Conservation (phyloP, 2,113 vertebrate species). For the Cebus imitator region DNA sequence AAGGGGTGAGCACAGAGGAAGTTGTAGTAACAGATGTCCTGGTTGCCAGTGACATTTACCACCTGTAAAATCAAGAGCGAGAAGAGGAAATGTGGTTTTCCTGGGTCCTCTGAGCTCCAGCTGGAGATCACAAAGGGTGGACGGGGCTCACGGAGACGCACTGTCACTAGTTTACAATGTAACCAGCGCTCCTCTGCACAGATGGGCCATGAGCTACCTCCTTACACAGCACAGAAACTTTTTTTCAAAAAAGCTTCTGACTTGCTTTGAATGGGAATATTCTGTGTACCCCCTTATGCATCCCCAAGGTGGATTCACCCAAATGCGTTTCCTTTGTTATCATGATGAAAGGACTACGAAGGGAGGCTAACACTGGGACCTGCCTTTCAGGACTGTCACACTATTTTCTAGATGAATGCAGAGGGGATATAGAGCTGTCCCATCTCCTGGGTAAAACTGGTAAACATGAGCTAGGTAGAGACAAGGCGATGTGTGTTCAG, state of each 20-base stretch:
- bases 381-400: not conserved
- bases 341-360: not conserved
- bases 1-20: slow-evolving; percentile 89
- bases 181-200: not conserved
- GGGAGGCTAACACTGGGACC: not conserved
- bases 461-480: not conserved
- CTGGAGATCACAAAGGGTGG: not conserved
- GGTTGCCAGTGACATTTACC: slow-evolving; percentile 88
- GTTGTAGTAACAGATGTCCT: slow-evolving; percentile 91
- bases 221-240: not conserved
- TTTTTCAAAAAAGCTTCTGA: not conserved
- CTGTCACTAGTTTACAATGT: not conserved
- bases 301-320: not conserved
- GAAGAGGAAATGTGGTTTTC: slow-evolving; percentile 7
- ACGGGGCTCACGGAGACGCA: fast-evolving
- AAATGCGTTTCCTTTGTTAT: not conserved
- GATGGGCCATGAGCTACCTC: not conserved
- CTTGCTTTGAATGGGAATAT: not conserved
- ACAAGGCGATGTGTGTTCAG: not conserved
- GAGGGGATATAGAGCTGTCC: not conserved
- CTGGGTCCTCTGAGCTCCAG: not conserved
- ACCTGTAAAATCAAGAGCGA: slow-evolving; percentile 80
- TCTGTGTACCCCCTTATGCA: not conserved
- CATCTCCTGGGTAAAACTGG: not conserved
- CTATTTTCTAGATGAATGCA: not conserved